Conservation (phyloP, 2,888 invertebrate species). For the Tipula confusa region DNA sequence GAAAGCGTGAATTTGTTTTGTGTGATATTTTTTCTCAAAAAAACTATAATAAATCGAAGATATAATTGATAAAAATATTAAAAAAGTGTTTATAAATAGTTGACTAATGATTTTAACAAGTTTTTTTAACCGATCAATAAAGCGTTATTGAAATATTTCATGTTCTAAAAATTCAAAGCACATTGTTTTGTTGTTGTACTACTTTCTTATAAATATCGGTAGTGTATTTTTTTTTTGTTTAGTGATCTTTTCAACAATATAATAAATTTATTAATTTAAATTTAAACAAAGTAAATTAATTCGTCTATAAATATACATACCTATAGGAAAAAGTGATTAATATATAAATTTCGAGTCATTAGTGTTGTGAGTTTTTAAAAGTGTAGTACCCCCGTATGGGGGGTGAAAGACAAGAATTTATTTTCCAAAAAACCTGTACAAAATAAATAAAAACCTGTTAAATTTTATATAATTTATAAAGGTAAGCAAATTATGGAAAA, state of each 20-base stretch:
- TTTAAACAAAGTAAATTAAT: not conserved
- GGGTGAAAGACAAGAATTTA: not conserved
- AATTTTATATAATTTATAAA: not conserved
- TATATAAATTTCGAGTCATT: not conserved
- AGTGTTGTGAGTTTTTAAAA: not conserved
- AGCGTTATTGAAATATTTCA: not conserved
- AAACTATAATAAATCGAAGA: not conserved
- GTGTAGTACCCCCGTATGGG: not conserved
- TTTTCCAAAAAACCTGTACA: not conserved
- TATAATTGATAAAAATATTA: not conserved
- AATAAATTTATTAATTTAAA: not conserved
- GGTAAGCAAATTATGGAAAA: not conserved
- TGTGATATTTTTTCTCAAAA: not conserved
- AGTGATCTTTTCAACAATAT: not conserved
- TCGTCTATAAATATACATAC: not conserved
- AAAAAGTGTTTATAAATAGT: not conserved
- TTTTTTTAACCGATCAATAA: not conserved
- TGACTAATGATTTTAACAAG: not conserved
- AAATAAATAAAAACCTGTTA: not conserved
- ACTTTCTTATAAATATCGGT: not conserved
- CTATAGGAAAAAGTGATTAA: not conserved
- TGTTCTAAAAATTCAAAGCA: not conserved
- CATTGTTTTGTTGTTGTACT: constrained; percentile 8
- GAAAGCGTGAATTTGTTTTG: not conserved
- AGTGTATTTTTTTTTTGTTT: not conserved